A percentile compares a stretch with the other conserved stretches of the same genome.
Evolutionary conservation across 2,797 vertebrate genomes (phyloP).

Genomic region (Rousettus madagascariensis): DNA sequence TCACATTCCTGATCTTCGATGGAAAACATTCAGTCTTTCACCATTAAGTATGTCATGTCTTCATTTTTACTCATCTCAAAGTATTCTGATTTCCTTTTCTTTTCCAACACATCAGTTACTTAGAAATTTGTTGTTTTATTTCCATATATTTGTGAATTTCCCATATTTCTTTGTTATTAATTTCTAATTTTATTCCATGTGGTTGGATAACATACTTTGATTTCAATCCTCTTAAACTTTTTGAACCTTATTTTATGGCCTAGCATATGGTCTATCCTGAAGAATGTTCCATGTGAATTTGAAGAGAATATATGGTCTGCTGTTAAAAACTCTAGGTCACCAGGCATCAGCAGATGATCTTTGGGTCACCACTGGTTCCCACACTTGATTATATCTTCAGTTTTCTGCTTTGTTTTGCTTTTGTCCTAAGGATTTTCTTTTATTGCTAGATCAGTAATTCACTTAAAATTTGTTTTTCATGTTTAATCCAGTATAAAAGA

Average conservation of each 20-base stretch:
- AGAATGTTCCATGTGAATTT: background rate
- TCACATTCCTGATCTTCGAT: background rate
- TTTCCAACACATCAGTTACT: background rate
- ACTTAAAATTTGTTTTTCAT: background rate
- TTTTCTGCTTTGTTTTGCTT: background rate
- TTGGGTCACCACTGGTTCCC: background rate
- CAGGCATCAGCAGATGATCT: background rate
- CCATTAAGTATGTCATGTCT: background rate
- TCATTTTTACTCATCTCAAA: background rate
- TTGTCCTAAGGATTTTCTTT: background rate
- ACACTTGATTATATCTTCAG: background rate
- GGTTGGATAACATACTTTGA: background rate
- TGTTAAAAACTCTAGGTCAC: background rate
- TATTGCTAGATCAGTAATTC: background rate
- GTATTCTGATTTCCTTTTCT: background rate
- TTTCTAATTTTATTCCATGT: background rate
- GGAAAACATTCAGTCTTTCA: background rate
- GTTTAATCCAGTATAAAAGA: conserved; percentile 6
- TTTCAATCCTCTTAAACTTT: background rate
- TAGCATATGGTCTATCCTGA: background rate
- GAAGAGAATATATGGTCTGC: background rate
- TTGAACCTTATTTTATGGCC: background rate
- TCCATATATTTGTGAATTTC: background rate
- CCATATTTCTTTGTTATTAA: background rate
- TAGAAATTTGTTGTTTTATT: background rate